Evolutionary conservation across 2,797 vertebrate species (phyloP).

Genomic region (Mormyrus hasselquistii): DNA sequence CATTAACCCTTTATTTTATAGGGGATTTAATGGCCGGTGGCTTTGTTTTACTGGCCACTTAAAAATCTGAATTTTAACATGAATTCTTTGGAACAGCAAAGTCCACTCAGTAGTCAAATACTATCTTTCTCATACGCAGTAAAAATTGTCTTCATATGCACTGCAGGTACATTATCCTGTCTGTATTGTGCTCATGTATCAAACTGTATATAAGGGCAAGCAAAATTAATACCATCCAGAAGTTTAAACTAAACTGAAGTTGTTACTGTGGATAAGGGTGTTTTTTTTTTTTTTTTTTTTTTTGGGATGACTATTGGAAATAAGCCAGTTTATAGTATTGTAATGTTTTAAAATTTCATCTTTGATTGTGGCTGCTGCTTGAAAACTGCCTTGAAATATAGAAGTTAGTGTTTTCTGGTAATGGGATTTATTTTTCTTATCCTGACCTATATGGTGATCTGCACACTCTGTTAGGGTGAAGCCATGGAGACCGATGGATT

Average conservation of each 20-base stretch:
- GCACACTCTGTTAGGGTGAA: conserved; percentile 51
- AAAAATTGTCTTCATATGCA: not conserved
- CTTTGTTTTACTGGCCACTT: not conserved
- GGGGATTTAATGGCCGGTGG: not conserved
- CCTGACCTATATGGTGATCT: not conserved
- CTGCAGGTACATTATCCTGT: not conserved
- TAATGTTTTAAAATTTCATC: not conserved
- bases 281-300: not conserved
- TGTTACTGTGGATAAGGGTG: not conserved
- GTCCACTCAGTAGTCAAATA: not conserved
- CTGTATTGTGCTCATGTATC: not conserved
- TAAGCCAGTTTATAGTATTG: not conserved
- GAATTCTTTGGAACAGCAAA: not conserved
- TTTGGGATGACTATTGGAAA: not conserved
- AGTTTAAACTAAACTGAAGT: not conserved
- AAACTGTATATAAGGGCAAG: not conserved
- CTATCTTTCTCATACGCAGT: not conserved
- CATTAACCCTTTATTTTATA: not conserved
- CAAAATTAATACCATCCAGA: not conserved
- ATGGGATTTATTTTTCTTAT: not conserved
- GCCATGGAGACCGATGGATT: conserved; percentile 79
- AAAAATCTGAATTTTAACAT: not conserved
- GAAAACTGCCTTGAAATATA: not conserved
- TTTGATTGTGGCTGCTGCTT: not conserved
- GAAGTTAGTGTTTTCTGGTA: not conserved